Conservation (phyloP, 1,140 invertebrate genomes). For the Drosophila micromelanica region DNA sequence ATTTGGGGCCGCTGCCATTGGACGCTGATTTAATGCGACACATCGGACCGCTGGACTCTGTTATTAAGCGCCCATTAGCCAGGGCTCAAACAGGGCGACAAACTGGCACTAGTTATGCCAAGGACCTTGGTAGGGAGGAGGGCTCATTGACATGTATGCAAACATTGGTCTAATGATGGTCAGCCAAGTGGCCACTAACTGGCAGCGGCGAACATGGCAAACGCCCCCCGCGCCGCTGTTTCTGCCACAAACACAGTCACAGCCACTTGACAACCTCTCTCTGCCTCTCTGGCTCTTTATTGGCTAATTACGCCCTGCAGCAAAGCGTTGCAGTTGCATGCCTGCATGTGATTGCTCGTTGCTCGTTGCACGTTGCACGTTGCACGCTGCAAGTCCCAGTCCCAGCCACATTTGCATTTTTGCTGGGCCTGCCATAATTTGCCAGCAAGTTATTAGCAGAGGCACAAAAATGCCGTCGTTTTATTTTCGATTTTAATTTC, state of each 20-base stretch:
- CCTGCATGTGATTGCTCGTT: conserved; percentile 76
- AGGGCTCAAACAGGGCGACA: conserved; percentile 40
- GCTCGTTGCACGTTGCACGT: conserved; percentile 9
- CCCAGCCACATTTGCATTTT: conserved; percentile 9
- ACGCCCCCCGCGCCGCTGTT: conserved; percentile 42
- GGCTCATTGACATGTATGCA: conserved; percentile 60
- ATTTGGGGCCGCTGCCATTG: conserved; percentile 4
- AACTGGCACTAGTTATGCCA: conserved; percentile 36
- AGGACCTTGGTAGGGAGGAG: conserved; percentile 6
- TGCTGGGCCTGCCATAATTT: conserved; percentile 64
- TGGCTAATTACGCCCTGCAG: conserved; percentile 81
- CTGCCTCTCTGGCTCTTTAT: conserved; percentile 52
- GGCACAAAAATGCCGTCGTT: conserved; percentile 50
- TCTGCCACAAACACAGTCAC: not conserved
- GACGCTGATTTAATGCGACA: conserved; percentile 47
- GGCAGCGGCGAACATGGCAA: conserved; percentile 36
- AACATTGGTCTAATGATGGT: conserved; percentile 73
- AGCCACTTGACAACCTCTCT: conserved; percentile 11
- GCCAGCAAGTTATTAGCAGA: conserved; percentile 69
- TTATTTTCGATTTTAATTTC: conserved; percentile 81
- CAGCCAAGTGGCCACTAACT: conserved; percentile 54
- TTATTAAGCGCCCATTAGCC: conserved; percentile 80
- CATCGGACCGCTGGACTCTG: conserved; percentile 27
- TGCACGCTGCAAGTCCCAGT: not conserved
- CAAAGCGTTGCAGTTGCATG: conserved; percentile 50